Base-by-base conservation (phyloP, 2,797 vertebrate species). In the Bradypus variegatus region DNA sequence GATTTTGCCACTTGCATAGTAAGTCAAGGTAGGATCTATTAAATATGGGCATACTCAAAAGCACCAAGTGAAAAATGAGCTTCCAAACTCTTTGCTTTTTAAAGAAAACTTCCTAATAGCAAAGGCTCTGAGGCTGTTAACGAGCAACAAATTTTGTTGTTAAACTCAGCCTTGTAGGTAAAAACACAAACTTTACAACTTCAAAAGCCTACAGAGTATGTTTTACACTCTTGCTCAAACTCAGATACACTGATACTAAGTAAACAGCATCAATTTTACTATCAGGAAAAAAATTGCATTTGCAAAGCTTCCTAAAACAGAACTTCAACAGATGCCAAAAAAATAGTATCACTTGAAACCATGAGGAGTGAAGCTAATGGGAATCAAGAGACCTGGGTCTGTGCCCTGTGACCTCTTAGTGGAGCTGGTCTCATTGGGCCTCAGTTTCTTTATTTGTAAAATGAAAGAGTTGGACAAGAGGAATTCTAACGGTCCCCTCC, bases 221-320 rank as follows among this genome's bases (percentile, higher is more conserved):
- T 92, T 92, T 87, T 78, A 70, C 10, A 75, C 73, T 81, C 70
- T 45, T 67, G 10, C 91, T 89, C 62, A 89, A 87, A 94, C 25
- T 85, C 27, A 65, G 41, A 53, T 67, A 31, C 21, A 76, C 9
- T 36, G 36, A 36, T 60, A 70, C 73, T 82, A 41, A 75, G n/a
- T 60, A 75, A 89, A 67, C 29, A 89, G 11, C 8, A 77, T 36
- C 79, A 36, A 33, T 86, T 81, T 92, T 75, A 65, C 13, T 72
- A 82, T 82, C 58, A 88, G 82, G 25, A 36, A 65, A 93, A 85
- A 92, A 91, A n/a, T 15, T 81, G 50, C 13, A 91, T 83, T 45
- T 89, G 64, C 70, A 94, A 94, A 90, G 62, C 31, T 79, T 75
- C 73, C 55, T 91, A 21, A 45, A 36, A 58, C 29, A 84, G 84